A percentile compares a stretch with the other conserved stretches of the same genome.
phyloP scores from a whole-genome alignment of 2,888 invertebrate genomes.

The Lasioglossum villosulum region DNA sequence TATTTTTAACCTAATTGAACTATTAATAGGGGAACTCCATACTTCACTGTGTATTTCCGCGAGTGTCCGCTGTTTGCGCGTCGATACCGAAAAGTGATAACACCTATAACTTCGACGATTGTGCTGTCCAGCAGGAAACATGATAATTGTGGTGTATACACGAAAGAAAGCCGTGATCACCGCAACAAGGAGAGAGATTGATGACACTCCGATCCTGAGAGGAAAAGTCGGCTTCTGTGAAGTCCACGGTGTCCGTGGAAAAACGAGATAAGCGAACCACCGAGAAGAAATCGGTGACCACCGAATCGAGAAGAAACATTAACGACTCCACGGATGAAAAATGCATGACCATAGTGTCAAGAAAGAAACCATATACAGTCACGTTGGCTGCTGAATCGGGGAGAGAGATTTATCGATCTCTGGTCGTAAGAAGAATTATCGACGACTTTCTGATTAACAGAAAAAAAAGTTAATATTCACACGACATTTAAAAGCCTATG shows the following conservation, averaged over 20 bases:
- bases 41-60: background rate
- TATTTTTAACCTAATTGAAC: background rate
- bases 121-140: background rate
- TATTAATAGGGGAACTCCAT: background rate
- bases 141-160: background rate
- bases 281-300: background rate
- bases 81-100: background rate
- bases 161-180: background rate
- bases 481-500: background rate
- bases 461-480: background rate
- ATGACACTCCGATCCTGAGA: background rate
- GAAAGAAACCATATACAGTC: background rate
- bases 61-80: background rate
- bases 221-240: conserved; percentile 3
- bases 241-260: background rate
- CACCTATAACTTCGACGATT: background rate
- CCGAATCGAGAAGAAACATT: conserved; percentile 1
- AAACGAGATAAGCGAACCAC: background rate
- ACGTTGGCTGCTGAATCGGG: background rate
- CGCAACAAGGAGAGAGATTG: conserved; percentile 1
- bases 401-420: background rate
- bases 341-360: background rate
- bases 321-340: background rate
- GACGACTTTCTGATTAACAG: background rate
- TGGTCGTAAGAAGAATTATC: background rate